Evolutionary conservation across 2,113 vertebrate species (phyloP).

Genomic region (Silurus asotus): DNA sequence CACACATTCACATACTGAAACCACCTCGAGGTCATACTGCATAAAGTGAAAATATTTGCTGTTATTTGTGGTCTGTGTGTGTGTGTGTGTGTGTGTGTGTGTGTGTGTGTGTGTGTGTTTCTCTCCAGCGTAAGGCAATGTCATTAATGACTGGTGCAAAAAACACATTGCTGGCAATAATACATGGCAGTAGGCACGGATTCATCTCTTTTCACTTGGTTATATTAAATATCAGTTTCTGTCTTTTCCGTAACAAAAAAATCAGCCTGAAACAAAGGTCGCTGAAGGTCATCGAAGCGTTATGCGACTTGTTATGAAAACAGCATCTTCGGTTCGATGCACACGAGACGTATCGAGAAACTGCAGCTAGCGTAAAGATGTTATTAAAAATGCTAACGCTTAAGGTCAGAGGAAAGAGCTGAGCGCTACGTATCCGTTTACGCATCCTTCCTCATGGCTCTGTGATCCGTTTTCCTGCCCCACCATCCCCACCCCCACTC

Average conservation of each 20-base stretch:
- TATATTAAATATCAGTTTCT: neutral
- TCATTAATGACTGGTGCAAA: neutral
- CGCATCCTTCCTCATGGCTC: constrained; percentile 64
- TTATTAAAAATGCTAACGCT: constrained; percentile 68
- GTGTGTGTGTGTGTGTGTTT: neutral
- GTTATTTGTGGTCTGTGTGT: neutral
- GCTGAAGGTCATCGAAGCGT: neutral
- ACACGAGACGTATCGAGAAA: neutral
- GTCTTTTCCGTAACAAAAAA: neutral
- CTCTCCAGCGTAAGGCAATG: neutral
- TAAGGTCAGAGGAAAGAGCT: constrained; percentile 68
- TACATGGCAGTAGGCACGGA: constrained; percentile 18
- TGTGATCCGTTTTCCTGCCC: constrained; percentile 49
- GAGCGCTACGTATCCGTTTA: constrained; percentile 70
- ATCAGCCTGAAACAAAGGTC: neutral
- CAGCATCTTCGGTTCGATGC: neutral
- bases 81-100: neutral
- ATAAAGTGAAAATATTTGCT: neutral
- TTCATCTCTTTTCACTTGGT: neutral
- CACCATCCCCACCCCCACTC: no score
- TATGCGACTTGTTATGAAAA: neutral
- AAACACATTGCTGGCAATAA: constrained; percentile 20
- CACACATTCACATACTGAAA: neutral
- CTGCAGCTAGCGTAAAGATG: constrained; percentile 15
- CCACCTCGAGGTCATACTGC: neutral